Evolutionary conservation across 35 echinoderm and acorn worm genomes (phyloP), one percentile per base, ranked within the genome.

Genomic region (Holothuria glaberrima): DNA sequence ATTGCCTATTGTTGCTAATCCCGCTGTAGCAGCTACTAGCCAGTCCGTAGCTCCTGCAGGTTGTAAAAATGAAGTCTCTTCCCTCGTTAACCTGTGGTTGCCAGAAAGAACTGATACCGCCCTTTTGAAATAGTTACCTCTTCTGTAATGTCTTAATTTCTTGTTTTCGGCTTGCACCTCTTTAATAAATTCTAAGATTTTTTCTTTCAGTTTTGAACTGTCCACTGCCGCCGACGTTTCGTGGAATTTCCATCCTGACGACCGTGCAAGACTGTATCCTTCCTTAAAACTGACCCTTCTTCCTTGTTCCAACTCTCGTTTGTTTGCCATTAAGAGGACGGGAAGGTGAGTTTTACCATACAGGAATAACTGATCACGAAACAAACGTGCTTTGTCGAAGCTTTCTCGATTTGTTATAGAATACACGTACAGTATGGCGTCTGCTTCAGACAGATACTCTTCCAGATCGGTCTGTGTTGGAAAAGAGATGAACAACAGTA

Each of bases 371-470:
- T 94, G 64, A 32, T 94, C 86, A 6, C 86, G 41, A 30, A 97
- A 92, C 7, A 84, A 36, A 25, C 68, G 54, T 0, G 90, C 95
- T 33, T 86, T 70, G 30, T 94, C 92, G 48, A 97, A 97, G 71
- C 89, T 94, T 71, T 72, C 18, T 71, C 90, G 71, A 68, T 92
- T 83, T 18, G 91, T 93, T 28, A 97, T 94, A 19, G 95, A 97
- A 72, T 97, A 97, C 20, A 97, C 95, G 83, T 89, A 97, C 52
- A 97, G 46, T 25, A 97, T 61, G 58, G 95, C 95, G 44, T 97
- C 95, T 18, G 95, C 95, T 2, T 90, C 77, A 32, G 69, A 36
- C 22, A 97, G 72, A 30, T 97, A 97, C 20, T 97, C 92, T 80
- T 90, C 92, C 32, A 97, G 71, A 48, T 87, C 35, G 57, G 92